Conservation (phyloP, 2,888 invertebrate genomes). For the Diabrotica balteata region DNA sequence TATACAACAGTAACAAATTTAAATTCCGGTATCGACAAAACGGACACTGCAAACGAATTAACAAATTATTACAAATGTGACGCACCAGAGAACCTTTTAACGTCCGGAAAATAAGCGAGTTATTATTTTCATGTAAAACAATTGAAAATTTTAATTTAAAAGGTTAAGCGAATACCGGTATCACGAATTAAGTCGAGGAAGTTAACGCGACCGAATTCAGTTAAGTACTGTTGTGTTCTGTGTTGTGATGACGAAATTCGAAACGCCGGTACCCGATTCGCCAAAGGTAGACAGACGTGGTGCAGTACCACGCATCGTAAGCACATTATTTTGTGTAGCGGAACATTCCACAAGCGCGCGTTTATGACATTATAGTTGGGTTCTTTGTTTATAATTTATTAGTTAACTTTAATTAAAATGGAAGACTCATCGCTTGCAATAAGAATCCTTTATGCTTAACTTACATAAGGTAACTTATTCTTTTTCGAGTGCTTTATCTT, state of each 20-base stretch:
- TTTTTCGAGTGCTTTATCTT: too few relatives aligned
- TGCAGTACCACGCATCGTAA: conserved; percentile 8
- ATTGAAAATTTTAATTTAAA: conserved; percentile 9
- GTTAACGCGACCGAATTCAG: neutral
- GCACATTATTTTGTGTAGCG: conserved; percentile 1
- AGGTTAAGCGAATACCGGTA: neutral
- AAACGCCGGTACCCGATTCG: neutral
- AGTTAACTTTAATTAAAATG: too few relatives aligned
- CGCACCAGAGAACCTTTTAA: conserved; percentile 7
- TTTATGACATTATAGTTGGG: neutral
- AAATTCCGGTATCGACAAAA: conserved; percentile 9
- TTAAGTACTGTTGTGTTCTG: neutral
- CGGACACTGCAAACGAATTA: conserved; percentile 9
- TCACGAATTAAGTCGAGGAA: neutral
- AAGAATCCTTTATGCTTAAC: too few relatives aligned
- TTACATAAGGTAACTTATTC: too few relatives aligned
- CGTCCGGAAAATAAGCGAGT: conserved; percentile 9
- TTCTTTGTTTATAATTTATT: too few relatives aligned
- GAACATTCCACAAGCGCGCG: neutral
- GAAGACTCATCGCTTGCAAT: too few relatives aligned
- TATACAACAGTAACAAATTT: neutral
- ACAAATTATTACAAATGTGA: conserved; percentile 12
- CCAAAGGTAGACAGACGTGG: neutral
- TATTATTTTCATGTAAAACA: neutral
- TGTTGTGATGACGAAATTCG: too few relatives aligned